Evolutionary conservation across 2,797 vertebrate genomes (phyloP), one percentile per base, ranked within the genome.

Genomic region (Carcharodon carcharias): DNA sequence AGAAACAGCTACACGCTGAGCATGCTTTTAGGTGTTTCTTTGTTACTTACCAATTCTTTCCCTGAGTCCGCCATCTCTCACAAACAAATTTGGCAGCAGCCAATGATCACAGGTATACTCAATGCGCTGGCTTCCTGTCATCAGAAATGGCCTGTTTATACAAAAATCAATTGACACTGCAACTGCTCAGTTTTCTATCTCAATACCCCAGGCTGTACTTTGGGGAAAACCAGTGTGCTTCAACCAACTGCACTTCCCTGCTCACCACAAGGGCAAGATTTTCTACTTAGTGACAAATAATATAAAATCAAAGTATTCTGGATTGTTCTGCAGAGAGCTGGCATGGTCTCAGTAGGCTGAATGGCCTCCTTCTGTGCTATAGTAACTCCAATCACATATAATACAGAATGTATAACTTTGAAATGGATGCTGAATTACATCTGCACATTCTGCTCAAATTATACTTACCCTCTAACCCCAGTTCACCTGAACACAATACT

Each of bases 21-120:
- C 16, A 6, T 61, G 28, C 1, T 91, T 93, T 93, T 5, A 26
- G 89, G 45, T 93, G 18, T 92, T n/a, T n/a, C 14, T 58, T 73
- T 95, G 28, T 58, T 71, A 95, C 94, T 95, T 50, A 95, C 94
- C 23, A 45, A 71, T 77, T 71, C 94, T 73, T 95, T 95, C 94
- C 54, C 94, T 23, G 28, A 56, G 50, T 95, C 69, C 12, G 67
- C 50, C 94, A 95, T 95, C 73, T 71, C 45, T 77, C 50, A 31
- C 9, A 18, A 28, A 6, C 12, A 14, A 35, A 56, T 94, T 35
- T 35, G 50, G 14, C 69, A 54, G 14, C 69, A 95, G 89, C 45
- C 9, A 58, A 56, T 4, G 50, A n/a, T 23, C 40, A 50, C 87
- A 58, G 54, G 3, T 14, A 56, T 31, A 56, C 56, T 35, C 88